phyloP scores from a whole-genome alignment of 1,140 invertebrate genomes.

The Apis mellifera region DNA sequence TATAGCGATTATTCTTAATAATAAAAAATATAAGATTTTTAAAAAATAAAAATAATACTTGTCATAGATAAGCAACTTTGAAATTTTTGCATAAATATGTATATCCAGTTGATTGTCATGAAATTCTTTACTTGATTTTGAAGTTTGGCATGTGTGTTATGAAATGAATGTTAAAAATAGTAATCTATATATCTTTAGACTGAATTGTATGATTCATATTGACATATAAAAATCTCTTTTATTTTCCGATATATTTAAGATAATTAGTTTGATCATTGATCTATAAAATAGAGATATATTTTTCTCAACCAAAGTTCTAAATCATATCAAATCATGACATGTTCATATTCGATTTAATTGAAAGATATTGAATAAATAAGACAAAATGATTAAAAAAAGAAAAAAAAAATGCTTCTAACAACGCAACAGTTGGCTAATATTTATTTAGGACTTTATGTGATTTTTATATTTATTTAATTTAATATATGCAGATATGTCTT shows the following conservation, averaged over 20 bases:
- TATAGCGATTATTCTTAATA: no score
- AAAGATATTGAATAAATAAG: neutral
- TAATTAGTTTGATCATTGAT: conserved; percentile 20
- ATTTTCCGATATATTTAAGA: conserved; percentile 47
- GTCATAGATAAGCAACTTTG: neutral
- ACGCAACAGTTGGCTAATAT: conserved; percentile 50
- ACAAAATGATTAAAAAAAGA: neutral
- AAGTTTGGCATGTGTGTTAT: conserved; percentile 23
- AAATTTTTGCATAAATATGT: neutral
- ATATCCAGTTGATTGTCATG: conserved; percentile 11
- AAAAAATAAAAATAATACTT: neutral
- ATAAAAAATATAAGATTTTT: neutral
- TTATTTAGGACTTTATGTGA: conserved; percentile 50
- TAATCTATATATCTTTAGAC: conserved; percentile 48
- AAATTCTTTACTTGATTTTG: neutral
- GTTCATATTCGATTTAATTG: conserved; percentile 1
- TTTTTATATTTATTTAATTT: conserved; percentile 70
- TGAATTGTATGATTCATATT: conserved; percentile 48
- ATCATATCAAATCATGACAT: conserved; percentile 29
- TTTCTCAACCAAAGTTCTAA: conserved; percentile 61
- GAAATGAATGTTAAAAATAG: conserved; percentile 29
- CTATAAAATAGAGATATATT: conserved; percentile 47
- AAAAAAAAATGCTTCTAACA: conserved; percentile 13
- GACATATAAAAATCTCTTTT: conserved; percentile 39
- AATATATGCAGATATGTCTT: conserved; percentile 46